Percentiles rank a stretch among this genome's conserved stretches.
These are phyloP conservation scores for Pyrochroa serraticornis DNA, from an alignment of 2,888 invertebrate species.

Conservation along the genomic window DNA sequence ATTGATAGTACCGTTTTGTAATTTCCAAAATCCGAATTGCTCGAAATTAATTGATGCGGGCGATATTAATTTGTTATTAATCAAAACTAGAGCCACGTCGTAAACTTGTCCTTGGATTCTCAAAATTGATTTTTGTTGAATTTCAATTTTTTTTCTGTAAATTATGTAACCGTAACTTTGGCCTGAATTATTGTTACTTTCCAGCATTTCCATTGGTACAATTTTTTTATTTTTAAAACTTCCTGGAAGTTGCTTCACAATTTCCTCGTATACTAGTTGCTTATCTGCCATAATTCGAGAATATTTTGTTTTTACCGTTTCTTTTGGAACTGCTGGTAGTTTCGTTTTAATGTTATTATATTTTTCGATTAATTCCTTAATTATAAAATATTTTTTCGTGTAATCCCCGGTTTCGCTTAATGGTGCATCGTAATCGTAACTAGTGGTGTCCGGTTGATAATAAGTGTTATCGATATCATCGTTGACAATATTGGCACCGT, in stretches of 20 bases:
- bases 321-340: slow-evolving; percentile 11
- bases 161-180: slow-evolving; percentile 64
- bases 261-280: too few species aligned
- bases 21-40: slow-evolving; percentile 56
- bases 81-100: slow-evolving; percentile 61
- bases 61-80: slow-evolving; percentile 57
- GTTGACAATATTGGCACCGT: slow-evolving; percentile 42
- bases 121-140: slow-evolving; percentile 44
- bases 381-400: slow-evolving; percentile 70
- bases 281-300: too few species aligned
- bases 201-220: slow-evolving; percentile 50
- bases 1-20: slow-evolving; percentile 43
- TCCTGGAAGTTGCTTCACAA: too few species aligned
- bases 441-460: slow-evolving; percentile 53
- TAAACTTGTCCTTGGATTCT: slow-evolving; percentile 56
- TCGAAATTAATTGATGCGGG: slow-evolving; percentile 42
- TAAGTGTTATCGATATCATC: slow-evolving; percentile 23
- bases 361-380: slow-evolving; percentile 64
- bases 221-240: too few species aligned
- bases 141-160: slow-evolving; percentile 55
- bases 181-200: slow-evolving; percentile 58
- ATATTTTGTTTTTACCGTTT: not conserved
- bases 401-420: slow-evolving; percentile 88
- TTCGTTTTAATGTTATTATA: slow-evolving; percentile 50
- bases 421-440: slow-evolving; percentile 79